Conservation (phyloP, 2,113 vertebrate species). For the Peromyscus leucopus region DNA sequence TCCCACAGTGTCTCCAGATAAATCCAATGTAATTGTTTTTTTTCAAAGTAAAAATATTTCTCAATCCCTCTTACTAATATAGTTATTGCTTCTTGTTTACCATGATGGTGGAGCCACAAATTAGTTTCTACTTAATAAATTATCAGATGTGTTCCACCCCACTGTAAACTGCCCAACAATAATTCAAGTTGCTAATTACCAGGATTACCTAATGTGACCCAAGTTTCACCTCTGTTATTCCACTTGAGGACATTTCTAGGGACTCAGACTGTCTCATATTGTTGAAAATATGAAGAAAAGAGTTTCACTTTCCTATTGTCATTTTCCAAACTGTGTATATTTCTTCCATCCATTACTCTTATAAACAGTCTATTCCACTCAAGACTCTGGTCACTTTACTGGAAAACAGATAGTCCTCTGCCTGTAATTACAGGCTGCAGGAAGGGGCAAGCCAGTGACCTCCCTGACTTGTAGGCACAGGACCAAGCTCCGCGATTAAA, state of each 20-base stretch:
- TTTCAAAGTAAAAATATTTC: constrained; percentile 65
- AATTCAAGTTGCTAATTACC: constrained; percentile 54
- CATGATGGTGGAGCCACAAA: constrained; percentile 66
- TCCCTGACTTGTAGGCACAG: constrained; percentile 69
- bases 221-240: constrained; percentile 53
- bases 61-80: constrained; percentile 65
- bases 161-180: constrained; percentile 61
- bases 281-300: constrained; percentile 61
- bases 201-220: constrained; percentile 55
- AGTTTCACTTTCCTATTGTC: constrained; percentile 36
- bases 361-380: constrained; percentile 49
- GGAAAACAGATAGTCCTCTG: constrained; percentile 68
- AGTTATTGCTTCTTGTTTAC: constrained; percentile 64
- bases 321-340: constrained; percentile 58
- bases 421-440: constrained; percentile 70
- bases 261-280: not conserved
- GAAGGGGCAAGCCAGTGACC: constrained; percentile 72
- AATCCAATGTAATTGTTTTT: constrained; percentile 9
- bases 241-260: constrained; percentile 35
- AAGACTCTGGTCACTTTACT: constrained; percentile 68
- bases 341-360: constrained; percentile 20
- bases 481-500: constrained; percentile 60
- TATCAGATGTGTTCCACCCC: constrained; percentile 30
- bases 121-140: constrained; percentile 67
- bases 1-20: not conserved